These are phyloP conservation scores for Daphoenositta chrysoptera DNA, from an alignment of 2,113 vertebrate genomes.

Conservation along the genomic window DNA sequence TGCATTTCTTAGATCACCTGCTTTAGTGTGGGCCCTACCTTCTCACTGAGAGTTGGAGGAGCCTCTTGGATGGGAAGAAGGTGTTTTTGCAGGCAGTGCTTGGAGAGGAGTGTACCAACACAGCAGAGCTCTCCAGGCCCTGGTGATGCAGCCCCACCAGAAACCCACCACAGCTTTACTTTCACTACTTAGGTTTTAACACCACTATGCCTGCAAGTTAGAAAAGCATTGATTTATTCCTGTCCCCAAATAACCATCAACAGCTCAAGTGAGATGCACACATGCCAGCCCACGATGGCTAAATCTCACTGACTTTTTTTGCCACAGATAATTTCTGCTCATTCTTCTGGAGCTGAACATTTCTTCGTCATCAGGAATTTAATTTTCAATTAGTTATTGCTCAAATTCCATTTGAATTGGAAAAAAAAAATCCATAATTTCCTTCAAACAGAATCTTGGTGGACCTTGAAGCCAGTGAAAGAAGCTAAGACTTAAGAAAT, in stretches of 20 bases:
- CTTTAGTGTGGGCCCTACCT: background rate
- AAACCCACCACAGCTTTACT: background rate
- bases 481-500: background rate
- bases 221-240: background rate
- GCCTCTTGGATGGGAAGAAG: background rate
- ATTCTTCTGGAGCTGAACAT: background rate
- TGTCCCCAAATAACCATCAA: background rate
- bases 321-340: background rate
- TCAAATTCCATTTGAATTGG: background rate
- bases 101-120: accelerated
- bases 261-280: background rate
- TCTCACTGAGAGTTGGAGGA: background rate
- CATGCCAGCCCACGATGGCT: background rate
- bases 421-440: background rate
- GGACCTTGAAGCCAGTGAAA: background rate
- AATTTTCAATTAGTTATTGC: background rate
- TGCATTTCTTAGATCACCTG: background rate
- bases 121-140: background rate
- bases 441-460: background rate
- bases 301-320: background rate
- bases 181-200: background rate
- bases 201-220: background rate
- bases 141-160: background rate
- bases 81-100: background rate
- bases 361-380: background rate